These are phyloP conservation scores for Cephus rjabovi DNA, from an alignment of 2,888 invertebrate species.

Conservation along the genomic window DNA sequence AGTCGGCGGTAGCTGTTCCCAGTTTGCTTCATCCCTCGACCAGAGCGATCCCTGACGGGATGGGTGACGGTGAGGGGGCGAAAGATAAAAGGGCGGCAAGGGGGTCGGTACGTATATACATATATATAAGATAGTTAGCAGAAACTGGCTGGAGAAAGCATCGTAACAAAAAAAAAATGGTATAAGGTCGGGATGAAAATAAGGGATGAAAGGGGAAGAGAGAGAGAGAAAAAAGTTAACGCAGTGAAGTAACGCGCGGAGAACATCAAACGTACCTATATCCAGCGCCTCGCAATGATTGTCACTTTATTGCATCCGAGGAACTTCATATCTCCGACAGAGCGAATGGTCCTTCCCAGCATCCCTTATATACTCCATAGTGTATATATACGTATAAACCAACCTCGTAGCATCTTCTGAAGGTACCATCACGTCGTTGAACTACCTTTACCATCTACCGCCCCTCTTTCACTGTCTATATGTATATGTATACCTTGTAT, in stretches of 20 bases:
- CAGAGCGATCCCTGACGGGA: no score
- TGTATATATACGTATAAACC: background rate
- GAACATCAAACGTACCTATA: slow-evolving; percentile 22
- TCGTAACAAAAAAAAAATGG: background rate
- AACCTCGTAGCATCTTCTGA: background rate
- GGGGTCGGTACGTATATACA: background rate
- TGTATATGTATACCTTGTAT: background rate
- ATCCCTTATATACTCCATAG: background rate
- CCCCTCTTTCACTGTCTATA: background rate
- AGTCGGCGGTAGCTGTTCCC: background rate
- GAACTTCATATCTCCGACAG: slow-evolving; percentile 33
- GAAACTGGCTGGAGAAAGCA: background rate
- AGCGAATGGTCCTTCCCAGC: slow-evolving; percentile 1
- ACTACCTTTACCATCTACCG: background rate
- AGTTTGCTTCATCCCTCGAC: background rate
- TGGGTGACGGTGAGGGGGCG: background rate
- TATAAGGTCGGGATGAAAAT: background rate
- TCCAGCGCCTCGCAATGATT: slow-evolving; percentile 40
- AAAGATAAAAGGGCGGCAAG: background rate
- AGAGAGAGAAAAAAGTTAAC: slow-evolving; percentile 14
- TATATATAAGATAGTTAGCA: background rate
- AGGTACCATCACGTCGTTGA: background rate
- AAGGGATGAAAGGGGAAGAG: background rate
- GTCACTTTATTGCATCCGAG: slow-evolving; percentile 44
- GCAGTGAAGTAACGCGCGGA: slow-evolving; percentile 19